Evolutionary conservation across 2,113 vertebrate genomes (phyloP).

Genomic region (Cygnus buccinator): DNA sequence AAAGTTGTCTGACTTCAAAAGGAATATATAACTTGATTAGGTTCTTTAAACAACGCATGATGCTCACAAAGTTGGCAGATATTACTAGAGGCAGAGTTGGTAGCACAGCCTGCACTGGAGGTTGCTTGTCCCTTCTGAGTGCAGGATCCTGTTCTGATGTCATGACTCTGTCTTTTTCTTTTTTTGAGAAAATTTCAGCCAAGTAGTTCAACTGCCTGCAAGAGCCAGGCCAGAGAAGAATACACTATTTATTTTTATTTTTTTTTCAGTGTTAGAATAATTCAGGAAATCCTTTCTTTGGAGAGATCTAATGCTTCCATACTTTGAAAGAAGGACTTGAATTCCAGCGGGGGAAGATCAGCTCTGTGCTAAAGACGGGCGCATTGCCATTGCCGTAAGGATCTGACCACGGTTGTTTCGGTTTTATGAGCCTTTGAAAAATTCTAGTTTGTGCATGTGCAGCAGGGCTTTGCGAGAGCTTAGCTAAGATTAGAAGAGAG

Average conservation of each 20-base stretch:
- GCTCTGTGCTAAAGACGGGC: background rate
- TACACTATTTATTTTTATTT: background rate
- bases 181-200: background rate
- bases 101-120: conserved; percentile 21
- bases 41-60: conserved; percentile 30
- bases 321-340: background rate
- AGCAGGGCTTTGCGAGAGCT: conserved; percentile 9
- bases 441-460: background rate
- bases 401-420: background rate
- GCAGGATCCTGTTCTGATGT: conserved; percentile 4
- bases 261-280: conserved; percentile 17
- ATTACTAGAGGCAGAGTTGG: conserved; percentile 21
- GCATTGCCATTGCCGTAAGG: background rate
- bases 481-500: conserved; percentile 28
- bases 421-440: background rate
- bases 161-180: background rate
- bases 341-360: background rate
- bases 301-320: conserved; percentile 22
- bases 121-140: background rate
- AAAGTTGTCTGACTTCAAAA: conserved; percentile 62
- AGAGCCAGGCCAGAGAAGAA: background rate
- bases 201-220: background rate
- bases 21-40: conserved; percentile 23
- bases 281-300: conserved; percentile 58
- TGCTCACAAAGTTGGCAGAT: conserved; percentile 21